Evolutionary conservation across 2,888 invertebrate genomes (phyloP), one percentile per base, ranked within the genome.

Genomic region (Nomada hirtipes): DNA sequence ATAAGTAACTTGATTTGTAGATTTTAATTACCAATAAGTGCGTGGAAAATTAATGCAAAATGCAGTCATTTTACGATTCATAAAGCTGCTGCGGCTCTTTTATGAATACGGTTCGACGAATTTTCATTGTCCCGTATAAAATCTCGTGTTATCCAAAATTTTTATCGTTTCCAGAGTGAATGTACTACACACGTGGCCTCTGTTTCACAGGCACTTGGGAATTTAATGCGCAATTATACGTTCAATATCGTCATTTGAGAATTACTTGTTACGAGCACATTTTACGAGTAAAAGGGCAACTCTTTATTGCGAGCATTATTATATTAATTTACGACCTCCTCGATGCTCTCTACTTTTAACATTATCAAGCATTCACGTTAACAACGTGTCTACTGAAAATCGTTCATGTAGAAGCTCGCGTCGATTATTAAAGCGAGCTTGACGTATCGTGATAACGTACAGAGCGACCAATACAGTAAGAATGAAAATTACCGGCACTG

Each of bases 401-500:
- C 67, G 53, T 36, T 15, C 77, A 13, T 0, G 15, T n/a, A 26
- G 61, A 67, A 55, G 18, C 23, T 53, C 44, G 26, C 4, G 7
- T 11, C 11, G n/a, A n/a, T 23, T 36, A 15, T 47, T 50, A 36
- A 53, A 42, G 3, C 18, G 15, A 44, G 11, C 23, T 44, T 53
- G 13, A 29, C 44, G 52, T 44, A 13, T 50, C 23, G 52, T 67
- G 61, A 26, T 47, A 71, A 63, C 36, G 29, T 18, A 47, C 36
- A 42, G 7, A n/a, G 7, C 60, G 15, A n/a, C 29, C n/a, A 7
- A 20, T 1, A 26, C 29, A 47, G 47, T 60, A 53, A 53, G 44
- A 50, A 75, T 65, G 52, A 47, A 67, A 75, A 75, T 67, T 29
- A 11, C 18, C 18, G 29, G 2, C 65, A 2, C 72, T 50, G 42